These are phyloP conservation scores for Drosophila persimilis DNA, from an alignment of 1,140 invertebrate genomes.

Conservation along the genomic window DNA sequence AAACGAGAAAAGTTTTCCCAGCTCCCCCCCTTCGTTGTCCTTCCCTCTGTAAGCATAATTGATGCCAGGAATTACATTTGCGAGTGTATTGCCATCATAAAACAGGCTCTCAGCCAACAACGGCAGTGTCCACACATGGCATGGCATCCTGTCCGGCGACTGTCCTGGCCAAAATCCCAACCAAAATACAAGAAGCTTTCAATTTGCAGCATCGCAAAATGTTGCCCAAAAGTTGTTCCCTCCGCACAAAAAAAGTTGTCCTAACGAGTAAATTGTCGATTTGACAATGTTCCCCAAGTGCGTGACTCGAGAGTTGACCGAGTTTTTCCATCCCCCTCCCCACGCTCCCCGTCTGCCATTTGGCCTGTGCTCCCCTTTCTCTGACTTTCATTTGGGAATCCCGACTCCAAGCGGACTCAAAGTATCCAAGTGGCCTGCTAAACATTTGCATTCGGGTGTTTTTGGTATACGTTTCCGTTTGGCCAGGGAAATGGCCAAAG, in stretches of 20 bases:
- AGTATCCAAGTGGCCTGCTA: conserved; percentile 45
- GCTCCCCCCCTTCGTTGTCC: background rate
- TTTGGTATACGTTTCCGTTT: conserved; percentile 11
- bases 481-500: conserved; percentile 50
- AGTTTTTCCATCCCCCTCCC: conserved; percentile 26
- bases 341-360: too few species aligned
- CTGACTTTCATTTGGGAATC: background rate
- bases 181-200: conserved; percentile 56
- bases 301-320: conserved; percentile 49
- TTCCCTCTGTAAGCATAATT: conserved; percentile 40
- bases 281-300: conserved; percentile 63
- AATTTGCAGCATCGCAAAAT: conserved; percentile 45
- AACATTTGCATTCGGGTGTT: conserved; percentile 46
- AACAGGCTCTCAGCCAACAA: conserved; percentile 11
- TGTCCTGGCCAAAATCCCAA: conserved; percentile 13
- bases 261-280: conserved; percentile 77
- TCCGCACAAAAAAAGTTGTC: conserved; percentile 39
- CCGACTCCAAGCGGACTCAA: too few species aligned
- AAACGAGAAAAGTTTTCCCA: conserved; percentile 14
- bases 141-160: background rate
- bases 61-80: conserved; percentile 37
- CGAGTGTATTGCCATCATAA: conserved; percentile 24
- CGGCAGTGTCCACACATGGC: conserved; percentile 6
- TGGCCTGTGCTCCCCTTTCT: too few species aligned
- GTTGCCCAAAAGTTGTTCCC: conserved; percentile 33